Evolutionary conservation across 2,888 invertebrate genomes (phyloP), one percentile per base, ranked within the genome.

Genomic region (Drosophila mimica): DNA sequence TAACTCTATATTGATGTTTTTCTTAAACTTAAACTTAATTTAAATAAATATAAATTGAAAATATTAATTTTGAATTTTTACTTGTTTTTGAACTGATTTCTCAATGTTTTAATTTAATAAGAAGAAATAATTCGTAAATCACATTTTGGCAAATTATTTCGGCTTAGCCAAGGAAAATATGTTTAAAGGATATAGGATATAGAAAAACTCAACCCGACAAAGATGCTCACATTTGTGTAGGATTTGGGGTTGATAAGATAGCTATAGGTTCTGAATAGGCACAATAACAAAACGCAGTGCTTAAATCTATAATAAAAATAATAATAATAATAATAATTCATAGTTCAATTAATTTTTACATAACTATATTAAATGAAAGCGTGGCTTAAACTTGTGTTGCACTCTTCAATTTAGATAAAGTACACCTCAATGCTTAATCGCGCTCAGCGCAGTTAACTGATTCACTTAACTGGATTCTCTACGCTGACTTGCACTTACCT

Each of bases 401-500:
- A 15, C 4, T 25, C 15, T 25, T 20, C 13, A 13, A 20, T 43
- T 7, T 15, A 15, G 20, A 15, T 54, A 31, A 53, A 53, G 25
- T 34, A n/a, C 5, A 25, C 4, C 4, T 8, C 2, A 15, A 46
- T 46, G 46, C 25, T 46, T 46, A 46, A 46, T 25, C 46, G 8
- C 28, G 8, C 56, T 28, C 17, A 40, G 40, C n/a, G 13, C 40
- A 30, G 56, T 49, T 33, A 30, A 28, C 70, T 33, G 25, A 30
- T 46, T 57, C 28, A 46, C n/a, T 56, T 62, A 40, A 31, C 34
- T 60, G 17, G 38, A 33, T 53, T 62, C 25, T 11, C 49, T 40
- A n/a, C 20, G 20, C 6, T 61, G 38, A 49, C 33, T 63, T 68
- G 65, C 65, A 52, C 33, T 60, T 68, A 68, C 72, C 87, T 83